Conservation (phyloP, 2,113 vertebrate species). For the Anarrhichthys ocellatus region DNA sequence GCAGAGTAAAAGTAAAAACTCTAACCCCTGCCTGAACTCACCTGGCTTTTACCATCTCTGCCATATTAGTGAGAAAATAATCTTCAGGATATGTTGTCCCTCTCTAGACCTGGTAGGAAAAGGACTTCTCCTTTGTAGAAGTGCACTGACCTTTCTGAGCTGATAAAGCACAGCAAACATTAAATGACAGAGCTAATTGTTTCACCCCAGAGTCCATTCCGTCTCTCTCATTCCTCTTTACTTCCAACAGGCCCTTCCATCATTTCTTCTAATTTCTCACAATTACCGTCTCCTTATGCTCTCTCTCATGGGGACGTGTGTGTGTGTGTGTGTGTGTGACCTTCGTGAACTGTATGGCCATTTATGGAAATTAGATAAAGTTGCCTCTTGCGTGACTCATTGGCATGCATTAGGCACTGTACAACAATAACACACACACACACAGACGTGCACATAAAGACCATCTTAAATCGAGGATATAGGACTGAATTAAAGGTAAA, state of each 20-base stretch:
- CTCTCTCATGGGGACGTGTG: slow-evolving; percentile 18
- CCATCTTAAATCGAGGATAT: slow-evolving; percentile 77
- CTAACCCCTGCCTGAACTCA: background rate
- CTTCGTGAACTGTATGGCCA: slow-evolving; percentile 89
- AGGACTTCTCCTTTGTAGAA: slow-evolving; percentile 17
- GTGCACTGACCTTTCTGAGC: slow-evolving; percentile 61
- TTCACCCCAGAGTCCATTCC: slow-evolving; percentile 61
- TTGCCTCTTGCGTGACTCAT: slow-evolving; percentile 90
- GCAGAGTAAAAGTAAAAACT: background rate
- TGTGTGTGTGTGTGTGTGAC: slow-evolving; percentile 69
- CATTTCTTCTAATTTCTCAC: slow-evolving; percentile 74
- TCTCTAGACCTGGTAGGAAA: slow-evolving; percentile 9
- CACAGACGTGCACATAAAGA: slow-evolving; percentile 47
- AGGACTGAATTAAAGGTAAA: slow-evolving; percentile 89
- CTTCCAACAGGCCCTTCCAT: slow-evolving; percentile 59
- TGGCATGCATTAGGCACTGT: slow-evolving; percentile 91
- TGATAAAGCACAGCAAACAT: slow-evolving; percentile 46
- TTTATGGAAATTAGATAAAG: slow-evolving; percentile 97
- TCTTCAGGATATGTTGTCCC: slow-evolving; percentile 29
- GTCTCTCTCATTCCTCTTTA: slow-evolving; percentile 56
- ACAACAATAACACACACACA: slow-evolving; percentile 60
- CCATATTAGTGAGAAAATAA: background rate
- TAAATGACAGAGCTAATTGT: slow-evolving; percentile 70
- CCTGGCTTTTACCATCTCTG: background rate
- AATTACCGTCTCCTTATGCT: slow-evolving; percentile 72